These are phyloP conservation scores for Xestia rhomboidea DNA, from an alignment of 2,888 invertebrate species.

Conservation along the genomic window DNA sequence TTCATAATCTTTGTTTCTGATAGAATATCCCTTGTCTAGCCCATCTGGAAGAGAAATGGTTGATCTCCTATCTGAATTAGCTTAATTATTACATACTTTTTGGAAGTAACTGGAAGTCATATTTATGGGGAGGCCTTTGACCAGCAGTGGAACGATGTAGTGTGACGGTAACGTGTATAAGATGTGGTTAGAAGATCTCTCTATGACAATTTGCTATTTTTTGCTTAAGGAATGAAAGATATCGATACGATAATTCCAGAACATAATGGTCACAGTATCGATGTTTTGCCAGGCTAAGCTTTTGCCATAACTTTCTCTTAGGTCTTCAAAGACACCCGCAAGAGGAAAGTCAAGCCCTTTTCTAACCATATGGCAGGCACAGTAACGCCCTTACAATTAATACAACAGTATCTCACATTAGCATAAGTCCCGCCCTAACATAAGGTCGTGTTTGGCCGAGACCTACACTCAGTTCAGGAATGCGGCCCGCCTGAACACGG, in stretches of 20 bases:
- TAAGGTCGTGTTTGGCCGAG: constrained; percentile 24
- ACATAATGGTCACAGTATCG: background rate
- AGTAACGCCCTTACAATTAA: constrained; percentile 32
- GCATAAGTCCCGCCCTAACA: constrained; percentile 37
- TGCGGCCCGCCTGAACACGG: constrained; percentile 51
- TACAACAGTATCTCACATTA: constrained; percentile 27
- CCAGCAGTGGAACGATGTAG: background rate
- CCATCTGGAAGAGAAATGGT: background rate
- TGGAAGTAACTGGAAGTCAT: background rate
- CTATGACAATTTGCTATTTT: background rate
- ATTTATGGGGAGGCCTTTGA: background rate
- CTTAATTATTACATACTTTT: background rate
- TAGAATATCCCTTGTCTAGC: background rate
- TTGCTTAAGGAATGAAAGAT: background rate
- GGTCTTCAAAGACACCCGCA: background rate
- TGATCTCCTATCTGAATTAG: background rate
- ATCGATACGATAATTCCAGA: background rate
- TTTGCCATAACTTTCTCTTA: constrained; percentile 14
- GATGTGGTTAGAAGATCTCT: background rate
- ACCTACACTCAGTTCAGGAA: constrained; percentile 49
- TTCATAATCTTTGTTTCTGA: background rate
- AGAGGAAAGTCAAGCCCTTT: constrained; percentile 22
- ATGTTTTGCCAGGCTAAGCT: background rate
- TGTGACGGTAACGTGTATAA: background rate
- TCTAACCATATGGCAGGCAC: background rate